Evolutionary conservation across 2,113 vertebrate genomes (phyloP).

Genomic region (Gavia stellata): DNA sequence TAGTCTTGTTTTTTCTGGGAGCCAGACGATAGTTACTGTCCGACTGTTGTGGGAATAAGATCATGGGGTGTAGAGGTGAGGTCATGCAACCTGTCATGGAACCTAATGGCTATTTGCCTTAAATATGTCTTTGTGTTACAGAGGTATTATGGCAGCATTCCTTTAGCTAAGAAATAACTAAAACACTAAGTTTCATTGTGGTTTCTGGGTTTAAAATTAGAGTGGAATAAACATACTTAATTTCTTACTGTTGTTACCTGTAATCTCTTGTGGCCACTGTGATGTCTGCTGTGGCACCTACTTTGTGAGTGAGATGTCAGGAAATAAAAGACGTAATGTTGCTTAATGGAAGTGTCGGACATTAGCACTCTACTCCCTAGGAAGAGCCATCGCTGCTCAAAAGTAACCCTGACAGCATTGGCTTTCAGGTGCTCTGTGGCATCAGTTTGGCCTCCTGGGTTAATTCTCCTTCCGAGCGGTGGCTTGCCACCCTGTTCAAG

Average conservation of each 20-base stretch:
- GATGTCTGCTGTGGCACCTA: background rate
- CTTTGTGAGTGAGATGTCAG: background rate
- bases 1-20: background rate
- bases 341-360: background rate
- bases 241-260: background rate
- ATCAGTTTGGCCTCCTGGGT: background rate
- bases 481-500: background rate
- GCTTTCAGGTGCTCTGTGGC: background rate
- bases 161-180: background rate
- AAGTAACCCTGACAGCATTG: background rate
- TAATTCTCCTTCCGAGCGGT: background rate
- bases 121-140: background rate
- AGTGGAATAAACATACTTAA: background rate
- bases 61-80: background rate
- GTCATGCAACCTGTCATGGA: background rate
- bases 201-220: background rate
- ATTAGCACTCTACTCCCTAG: background rate
- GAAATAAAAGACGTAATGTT: background rate
- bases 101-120: background rate
- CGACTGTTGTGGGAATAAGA: background rate
- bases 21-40: background rate
- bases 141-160: background rate
- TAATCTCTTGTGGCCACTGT: background rate
- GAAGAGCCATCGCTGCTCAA: background rate
- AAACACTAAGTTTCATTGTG: background rate